These are phyloP conservation scores for Elephantulus edwardii DNA, from an alignment of 2,113 vertebrate species.

Conservation along the genomic window DNA sequence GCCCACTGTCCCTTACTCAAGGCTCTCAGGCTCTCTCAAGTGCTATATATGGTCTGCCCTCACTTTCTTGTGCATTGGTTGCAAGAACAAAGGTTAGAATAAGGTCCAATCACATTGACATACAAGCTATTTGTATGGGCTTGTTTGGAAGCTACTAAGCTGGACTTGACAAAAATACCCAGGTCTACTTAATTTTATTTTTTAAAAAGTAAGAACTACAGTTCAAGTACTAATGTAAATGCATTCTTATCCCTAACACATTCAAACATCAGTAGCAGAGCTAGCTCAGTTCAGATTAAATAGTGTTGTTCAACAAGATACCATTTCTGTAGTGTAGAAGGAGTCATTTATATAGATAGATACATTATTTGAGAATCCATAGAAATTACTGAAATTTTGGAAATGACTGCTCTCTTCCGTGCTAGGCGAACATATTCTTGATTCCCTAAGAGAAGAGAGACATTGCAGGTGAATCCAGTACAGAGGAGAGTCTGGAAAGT, in stretches of 20 bases:
- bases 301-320: slow-evolving; percentile 23
- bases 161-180: background rate
- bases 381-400: slow-evolving; percentile 19
- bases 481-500: slow-evolving; percentile 51
- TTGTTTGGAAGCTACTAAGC: background rate
- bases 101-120: background rate
- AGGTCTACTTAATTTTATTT: background rate
- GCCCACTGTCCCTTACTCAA: background rate
- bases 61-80: background rate
- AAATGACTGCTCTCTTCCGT: background rate
- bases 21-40: background rate
- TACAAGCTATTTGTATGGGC: background rate
- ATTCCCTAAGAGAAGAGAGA: slow-evolving; percentile 51
- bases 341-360: slow-evolving; percentile 49
- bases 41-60: background rate
- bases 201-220: background rate
- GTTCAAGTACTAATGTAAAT: background rate
- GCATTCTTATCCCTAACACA: background rate
- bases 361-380: slow-evolving; percentile 34
- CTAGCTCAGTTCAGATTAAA: slow-evolving; percentile 24
- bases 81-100: background rate
- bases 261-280: background rate
- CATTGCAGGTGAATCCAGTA: slow-evolving; percentile 63
- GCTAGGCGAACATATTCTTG: background rate
- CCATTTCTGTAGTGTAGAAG: slow-evolving; percentile 7